Conservation (phyloP, 2,113 vertebrate species). For the Pimephales promelas region DNA sequence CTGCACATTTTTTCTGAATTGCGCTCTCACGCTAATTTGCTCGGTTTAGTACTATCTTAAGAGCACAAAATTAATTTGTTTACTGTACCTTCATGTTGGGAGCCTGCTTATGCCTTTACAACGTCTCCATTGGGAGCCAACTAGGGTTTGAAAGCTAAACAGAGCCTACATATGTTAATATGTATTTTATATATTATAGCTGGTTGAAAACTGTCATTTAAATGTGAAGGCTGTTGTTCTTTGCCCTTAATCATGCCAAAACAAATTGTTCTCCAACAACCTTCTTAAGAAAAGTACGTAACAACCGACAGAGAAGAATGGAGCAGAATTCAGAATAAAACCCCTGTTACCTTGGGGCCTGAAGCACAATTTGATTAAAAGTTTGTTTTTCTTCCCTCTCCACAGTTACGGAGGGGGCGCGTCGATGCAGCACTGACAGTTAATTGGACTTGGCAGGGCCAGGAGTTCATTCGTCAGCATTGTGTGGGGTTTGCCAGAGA, state of each 20-base stretch:
- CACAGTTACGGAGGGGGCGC: conserved; percentile 75
- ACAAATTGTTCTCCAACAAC: conserved; percentile 60
- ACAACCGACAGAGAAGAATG: conserved; percentile 66
- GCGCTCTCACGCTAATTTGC: too few relatives aligned
- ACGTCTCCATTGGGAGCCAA: background rate
- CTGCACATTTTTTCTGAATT: too few relatives aligned
- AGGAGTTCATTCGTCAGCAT: conserved; percentile 94
- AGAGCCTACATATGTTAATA: background rate
- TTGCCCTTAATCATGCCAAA: conserved; percentile 52
- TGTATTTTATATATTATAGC: conserved; percentile 26
- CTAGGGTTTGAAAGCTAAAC: background rate
- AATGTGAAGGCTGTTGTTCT: conserved; percentile 27
- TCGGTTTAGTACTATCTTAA: background rate
- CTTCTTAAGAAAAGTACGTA: conserved; percentile 63
- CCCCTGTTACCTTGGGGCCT: conserved; percentile 73
- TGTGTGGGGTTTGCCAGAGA: conserved; percentile 88
- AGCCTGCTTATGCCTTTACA: background rate
- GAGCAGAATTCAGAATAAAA: conserved; percentile 75
- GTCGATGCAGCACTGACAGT: conserved; percentile 86
- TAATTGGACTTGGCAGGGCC: conserved; percentile 96
- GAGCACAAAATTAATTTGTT: background rate
- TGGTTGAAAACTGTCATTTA: conserved; percentile 30
- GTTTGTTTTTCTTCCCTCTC: conserved; percentile 83
- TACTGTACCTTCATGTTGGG: background rate
- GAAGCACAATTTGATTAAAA: conserved; percentile 83